These are phyloP conservation scores for Centropus bengalensis DNA, from an alignment of 2,113 vertebrate species.

Conservation along the genomic window DNA sequence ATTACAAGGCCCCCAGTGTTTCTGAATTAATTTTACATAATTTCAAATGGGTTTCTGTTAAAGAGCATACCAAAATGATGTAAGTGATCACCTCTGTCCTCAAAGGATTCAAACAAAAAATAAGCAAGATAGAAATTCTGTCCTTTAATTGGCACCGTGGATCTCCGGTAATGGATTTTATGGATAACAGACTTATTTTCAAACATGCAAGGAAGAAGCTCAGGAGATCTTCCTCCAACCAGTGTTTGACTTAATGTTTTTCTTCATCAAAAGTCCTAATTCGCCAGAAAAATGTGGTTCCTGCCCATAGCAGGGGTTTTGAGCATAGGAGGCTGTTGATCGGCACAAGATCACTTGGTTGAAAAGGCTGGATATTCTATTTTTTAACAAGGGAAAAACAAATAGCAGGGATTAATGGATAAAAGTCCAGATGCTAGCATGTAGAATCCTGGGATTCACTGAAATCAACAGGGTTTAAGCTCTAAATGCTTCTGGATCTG, in stretches of 20 bases:
- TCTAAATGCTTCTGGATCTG: not conserved
- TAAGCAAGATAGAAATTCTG: not conserved
- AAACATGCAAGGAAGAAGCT: not conserved
- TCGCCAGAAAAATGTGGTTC: not conserved
- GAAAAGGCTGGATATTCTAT: not conserved
- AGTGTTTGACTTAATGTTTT: not conserved
- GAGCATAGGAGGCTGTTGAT: rapidly evolving
- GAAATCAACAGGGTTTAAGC: not conserved
- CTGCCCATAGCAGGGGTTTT: not conserved
- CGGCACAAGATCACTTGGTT: not conserved
- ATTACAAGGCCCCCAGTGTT: not conserved
- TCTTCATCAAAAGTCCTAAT: not conserved
- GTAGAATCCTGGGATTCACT: not conserved
- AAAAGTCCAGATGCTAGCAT: not conserved
- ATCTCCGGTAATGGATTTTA: not conserved
- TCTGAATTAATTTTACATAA: not conserved
- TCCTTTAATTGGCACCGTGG: not conserved
- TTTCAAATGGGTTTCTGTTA: not conserved
- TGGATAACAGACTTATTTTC: not conserved
- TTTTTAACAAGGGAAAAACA: not conserved
- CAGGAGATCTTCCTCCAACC: not conserved
- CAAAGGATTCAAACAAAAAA: not conserved
- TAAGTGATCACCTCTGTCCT: rapidly evolving
- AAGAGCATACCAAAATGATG: not conserved
- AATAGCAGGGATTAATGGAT: not conserved